Evolutionary conservation across 1,140 invertebrate species (phyloP).

Genomic region (Psix sp.): DNA sequence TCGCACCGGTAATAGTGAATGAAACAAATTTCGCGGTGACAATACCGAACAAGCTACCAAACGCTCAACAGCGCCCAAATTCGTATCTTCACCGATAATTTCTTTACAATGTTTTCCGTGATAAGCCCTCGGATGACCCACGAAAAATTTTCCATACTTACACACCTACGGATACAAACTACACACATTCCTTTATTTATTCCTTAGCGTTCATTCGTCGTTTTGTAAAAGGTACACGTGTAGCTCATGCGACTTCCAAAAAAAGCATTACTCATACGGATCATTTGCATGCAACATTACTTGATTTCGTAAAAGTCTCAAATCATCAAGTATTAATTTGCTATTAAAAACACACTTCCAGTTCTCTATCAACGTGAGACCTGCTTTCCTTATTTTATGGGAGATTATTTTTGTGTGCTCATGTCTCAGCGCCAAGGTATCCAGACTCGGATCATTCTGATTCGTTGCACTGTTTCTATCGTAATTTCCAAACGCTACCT

Average conservation of each 20-base stretch:
- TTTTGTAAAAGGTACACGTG: constrained; percentile 56
- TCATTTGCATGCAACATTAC: neutral
- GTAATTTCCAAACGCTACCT: too few species aligned
- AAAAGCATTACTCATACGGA: constrained; percentile 56
- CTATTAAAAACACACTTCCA: neutral
- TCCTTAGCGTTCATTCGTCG: constrained; percentile 55
- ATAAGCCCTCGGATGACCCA: constrained; percentile 66
- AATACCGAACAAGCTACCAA: constrained; percentile 62
- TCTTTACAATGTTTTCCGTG: constrained; percentile 29
- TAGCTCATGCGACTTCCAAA: constrained; percentile 68
- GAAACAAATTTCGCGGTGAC: constrained; percentile 61
- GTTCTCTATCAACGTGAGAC: too few species aligned
- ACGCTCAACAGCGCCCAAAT: constrained; percentile 40
- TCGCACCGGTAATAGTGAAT: constrained; percentile 61
- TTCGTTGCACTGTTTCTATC: too few species aligned
- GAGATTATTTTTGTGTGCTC: too few species aligned
- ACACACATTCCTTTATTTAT: constrained; percentile 67
- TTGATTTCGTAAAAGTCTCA: neutral
- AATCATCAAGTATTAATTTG: neutral
- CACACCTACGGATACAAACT: constrained; percentile 65
- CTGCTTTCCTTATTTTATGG: too few species aligned
- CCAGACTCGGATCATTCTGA: too few species aligned
- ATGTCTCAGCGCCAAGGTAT: too few species aligned
- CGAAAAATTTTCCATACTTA: constrained; percentile 62
- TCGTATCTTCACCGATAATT: constrained; percentile 9